Evolutionary conservation across 2,888 invertebrate genomes (phyloP), one percentile per base, ranked within the genome.

Genomic region (Arrhopalites spinosus): DNA sequence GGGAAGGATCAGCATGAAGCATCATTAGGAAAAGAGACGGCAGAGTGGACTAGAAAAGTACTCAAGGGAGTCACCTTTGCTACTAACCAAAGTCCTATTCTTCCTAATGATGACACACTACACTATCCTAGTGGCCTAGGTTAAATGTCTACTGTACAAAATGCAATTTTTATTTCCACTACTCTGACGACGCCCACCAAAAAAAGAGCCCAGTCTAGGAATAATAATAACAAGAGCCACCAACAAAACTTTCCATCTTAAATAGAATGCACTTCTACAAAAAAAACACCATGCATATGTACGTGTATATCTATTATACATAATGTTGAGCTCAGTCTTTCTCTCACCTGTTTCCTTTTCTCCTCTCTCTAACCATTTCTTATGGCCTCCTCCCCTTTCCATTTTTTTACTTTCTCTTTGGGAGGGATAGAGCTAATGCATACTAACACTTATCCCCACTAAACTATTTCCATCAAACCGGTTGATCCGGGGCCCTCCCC

Each of bases 21-120:
- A 29, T 23, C 47, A 69, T 50, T 69, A 27, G 20, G 45, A 69
- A n/a, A n/a, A 47, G 43, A 20, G 47, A 17, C 23, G 17, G 36
- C 17, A 11, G 56, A 71, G 70, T 71, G 59, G 59, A 59, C 59
- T 36, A 27, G 30, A 71, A 69, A 25, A 29, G 27, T 36, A 25
- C 70, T 71, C 53, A 30, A 56, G 70, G 29, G 70, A 71, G 36
- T 71, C 53, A 61, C 61, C 61, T 61, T 50, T 50, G 3, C n/a
- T 15, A 50, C 20, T 50, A 50, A 3, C 7, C 50, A 50, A 50
- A n/a, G n/a, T 50, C 20, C 15, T 50, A 50, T 50, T 50, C 15
- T 17, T 15, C 15, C 20, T 20, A n/a, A n/a, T 53, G 53, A 53
- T 53, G 23, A 23, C 53, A 20, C 53, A n/a, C 15, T 5, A 50